Evolutionary conservation across 2,797 vertebrate species (phyloP).

Genomic region (Microctenopoma lineatum): DNA sequence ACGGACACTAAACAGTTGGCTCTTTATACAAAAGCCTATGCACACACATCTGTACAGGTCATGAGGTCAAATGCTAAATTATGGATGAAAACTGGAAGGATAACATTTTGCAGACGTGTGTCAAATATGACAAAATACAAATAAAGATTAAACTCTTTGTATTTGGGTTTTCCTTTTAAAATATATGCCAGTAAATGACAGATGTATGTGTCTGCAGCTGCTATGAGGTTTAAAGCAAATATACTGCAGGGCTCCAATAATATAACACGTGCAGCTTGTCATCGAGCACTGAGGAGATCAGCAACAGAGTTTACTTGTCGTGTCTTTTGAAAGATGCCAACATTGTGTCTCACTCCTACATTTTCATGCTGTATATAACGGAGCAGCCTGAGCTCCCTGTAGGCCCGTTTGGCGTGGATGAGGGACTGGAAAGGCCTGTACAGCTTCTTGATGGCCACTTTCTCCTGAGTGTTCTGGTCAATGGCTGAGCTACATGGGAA

Average conservation of each 20-base stretch:
- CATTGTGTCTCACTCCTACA: conserved; percentile 63
- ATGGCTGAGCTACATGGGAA: conserved; percentile 75
- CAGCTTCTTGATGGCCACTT: conserved; percentile 89
- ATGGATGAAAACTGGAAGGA: too few relatives aligned
- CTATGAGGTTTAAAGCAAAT: conserved; percentile 22
- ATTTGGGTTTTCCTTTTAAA: not conserved
- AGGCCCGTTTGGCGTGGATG: conserved; percentile 84
- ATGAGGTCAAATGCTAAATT: too few relatives aligned
- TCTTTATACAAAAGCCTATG: not conserved
- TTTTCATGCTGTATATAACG: conserved; percentile 87
- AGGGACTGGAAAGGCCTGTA: conserved; percentile 87
- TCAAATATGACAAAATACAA: not conserved
- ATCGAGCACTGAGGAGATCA: conserved; percentile 1
- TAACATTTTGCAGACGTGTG: not conserved
- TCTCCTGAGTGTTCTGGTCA: conserved; percentile 82
- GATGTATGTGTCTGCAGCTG: not conserved
- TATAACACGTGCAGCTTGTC: conserved; percentile 14
- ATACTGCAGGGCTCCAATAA: conserved; percentile 36
- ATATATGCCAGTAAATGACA: not conserved
- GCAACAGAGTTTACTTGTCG: conserved; percentile 24
- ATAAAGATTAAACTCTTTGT: not conserved
- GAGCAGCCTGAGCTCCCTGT: conserved; percentile 86
- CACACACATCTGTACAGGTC: not conserved
- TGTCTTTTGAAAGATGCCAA: conserved; percentile 4
- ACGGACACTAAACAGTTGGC: not conserved